Base-by-base conservation (phyloP, 2,113 vertebrate genomes). In the Emydura subglobosa region DNA sequence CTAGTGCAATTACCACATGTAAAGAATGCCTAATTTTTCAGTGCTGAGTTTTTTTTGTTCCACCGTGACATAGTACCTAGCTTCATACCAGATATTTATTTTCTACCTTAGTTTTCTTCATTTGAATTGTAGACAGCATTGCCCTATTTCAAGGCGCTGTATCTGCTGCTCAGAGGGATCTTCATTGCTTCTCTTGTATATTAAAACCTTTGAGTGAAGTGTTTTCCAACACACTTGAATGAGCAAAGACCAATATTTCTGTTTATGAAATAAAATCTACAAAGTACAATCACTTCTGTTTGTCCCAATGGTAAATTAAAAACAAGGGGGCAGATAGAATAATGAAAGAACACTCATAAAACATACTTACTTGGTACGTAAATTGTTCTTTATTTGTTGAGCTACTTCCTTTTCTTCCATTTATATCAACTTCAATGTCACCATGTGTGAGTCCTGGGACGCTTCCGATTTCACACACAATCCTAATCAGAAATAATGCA, bases 361-460 rank as follows among this genome's bases (percentile, higher is more conserved):
- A 76, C 44, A 57, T 2, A 49, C 97, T 96, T 82, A 98, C 98
- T 97, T 98, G 98, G 86, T 98, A 99, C 39, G 97, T 98, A 95
- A 99, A 99, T 50, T 92, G 96, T 47, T 98, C 97, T 2, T 96
- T 68, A 17, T 89, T 87, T 3, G 98, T 97, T 1, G 98, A 98
- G 27, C 25, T 96, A 74, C 98, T 47, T 47, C 47, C 98, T 1
- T 95, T 79, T 87, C 98, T 98, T 89, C 97, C 98, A 0, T 84
- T 98, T 92, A 99, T 88, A 29, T 98, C 89, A 92, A 99, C 98
- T 90, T 97, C 89, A 29, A 99, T 90, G 3, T 96, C 93, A 74
- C 98, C 98, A 0, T 97, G 76, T 59, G 51, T 57, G 61, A 65
- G 6, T 8, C 12, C 79, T 79, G 72, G 10, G 6, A 97, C 89